A percentile compares a stretch with the other conserved stretches of the same genome.
Evolutionary conservation across 92 coral and sea anemone species (phyloP).

Genomic region (Meandrina meandrites): DNA sequence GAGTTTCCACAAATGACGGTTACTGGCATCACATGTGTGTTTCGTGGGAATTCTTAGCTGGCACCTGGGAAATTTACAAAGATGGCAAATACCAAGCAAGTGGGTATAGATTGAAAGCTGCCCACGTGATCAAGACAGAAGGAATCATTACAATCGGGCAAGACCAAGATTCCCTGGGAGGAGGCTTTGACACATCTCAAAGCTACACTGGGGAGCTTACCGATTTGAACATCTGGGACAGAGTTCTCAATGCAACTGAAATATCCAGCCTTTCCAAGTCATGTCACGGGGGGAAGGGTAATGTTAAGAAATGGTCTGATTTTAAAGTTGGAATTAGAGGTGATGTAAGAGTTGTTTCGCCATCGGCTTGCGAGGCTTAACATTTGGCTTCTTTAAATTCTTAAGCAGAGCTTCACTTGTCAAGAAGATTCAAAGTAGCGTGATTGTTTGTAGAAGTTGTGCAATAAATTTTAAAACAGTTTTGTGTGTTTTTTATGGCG

Average conservation of each 20-base stretch:
- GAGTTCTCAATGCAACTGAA: constrained; percentile 5
- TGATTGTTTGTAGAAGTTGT: no score
- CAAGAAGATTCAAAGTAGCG: no score
- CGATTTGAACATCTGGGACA: constrained; percentile 37
- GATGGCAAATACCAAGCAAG: constrained; percentile 23
- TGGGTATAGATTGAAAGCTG: constrained; percentile 14
- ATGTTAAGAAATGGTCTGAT: constrained; percentile 40
- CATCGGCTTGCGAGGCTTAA: constrained; percentile 12
- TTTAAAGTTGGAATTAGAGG: constrained; percentile 27
- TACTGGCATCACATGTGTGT: constrained; percentile 36
- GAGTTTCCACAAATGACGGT: constrained; percentile 28
- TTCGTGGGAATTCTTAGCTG: constrained; percentile 32
- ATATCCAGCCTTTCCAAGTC: constrained; percentile 1
- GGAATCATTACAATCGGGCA: constrained; percentile 33
- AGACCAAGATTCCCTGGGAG: constrained; percentile 31
- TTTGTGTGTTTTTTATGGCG: no score
- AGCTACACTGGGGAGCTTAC: constrained; percentile 23
- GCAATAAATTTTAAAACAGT: no score
- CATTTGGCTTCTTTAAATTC: neutral
- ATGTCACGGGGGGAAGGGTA: constrained; percentile 17
- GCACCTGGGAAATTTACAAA: constrained; percentile 28
- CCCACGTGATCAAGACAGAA: neutral
- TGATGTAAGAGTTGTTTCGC: constrained; percentile 21
- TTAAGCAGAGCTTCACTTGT: no score
- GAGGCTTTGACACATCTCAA: neutral